A percentile compares a stretch with the other conserved stretches of the same genome.
Conservation (phyloP, 2,113 vertebrate species). For the Elaphurus davidianus region DNA sequence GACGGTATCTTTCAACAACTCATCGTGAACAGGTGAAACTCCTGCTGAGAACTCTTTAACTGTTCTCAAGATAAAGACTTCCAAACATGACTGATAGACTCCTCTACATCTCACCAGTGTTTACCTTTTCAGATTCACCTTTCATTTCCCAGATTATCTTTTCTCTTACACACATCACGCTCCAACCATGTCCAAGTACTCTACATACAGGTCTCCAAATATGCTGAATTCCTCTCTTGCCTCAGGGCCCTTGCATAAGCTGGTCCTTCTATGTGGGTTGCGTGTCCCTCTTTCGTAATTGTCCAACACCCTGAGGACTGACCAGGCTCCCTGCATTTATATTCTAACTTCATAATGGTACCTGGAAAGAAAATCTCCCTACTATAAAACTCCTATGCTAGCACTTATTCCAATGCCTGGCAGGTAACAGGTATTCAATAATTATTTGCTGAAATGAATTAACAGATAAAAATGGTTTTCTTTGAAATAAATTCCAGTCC, state of each 20-base stretch:
- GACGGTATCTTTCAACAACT: background rate
- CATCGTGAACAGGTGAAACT: background rate
- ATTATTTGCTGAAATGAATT: background rate
- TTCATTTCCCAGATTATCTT: background rate
- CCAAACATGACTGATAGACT: background rate
- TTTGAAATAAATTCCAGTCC: background rate
- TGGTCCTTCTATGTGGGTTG: background rate
- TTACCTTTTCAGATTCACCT: background rate
- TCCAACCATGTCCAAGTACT: background rate
- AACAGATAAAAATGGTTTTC: background rate
- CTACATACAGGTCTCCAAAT: background rate
- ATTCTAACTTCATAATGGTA: background rate
- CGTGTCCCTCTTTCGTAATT: background rate
- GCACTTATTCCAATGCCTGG: background rate
- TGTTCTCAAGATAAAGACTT: slow-evolving; percentile 23
- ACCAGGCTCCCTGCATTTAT: background rate
- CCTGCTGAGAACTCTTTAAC: background rate
- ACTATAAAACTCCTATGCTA: background rate
- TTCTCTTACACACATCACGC: background rate
- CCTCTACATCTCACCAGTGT: background rate
- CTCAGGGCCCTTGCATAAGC: background rate
- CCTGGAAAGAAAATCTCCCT: background rate
- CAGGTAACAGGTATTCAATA: background rate
- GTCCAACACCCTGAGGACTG: background rate
- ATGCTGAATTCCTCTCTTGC: background rate